Evolutionary conservation across 2,888 invertebrate genomes (phyloP).

Genomic region (Acanthoscelides obtectus): DNA sequence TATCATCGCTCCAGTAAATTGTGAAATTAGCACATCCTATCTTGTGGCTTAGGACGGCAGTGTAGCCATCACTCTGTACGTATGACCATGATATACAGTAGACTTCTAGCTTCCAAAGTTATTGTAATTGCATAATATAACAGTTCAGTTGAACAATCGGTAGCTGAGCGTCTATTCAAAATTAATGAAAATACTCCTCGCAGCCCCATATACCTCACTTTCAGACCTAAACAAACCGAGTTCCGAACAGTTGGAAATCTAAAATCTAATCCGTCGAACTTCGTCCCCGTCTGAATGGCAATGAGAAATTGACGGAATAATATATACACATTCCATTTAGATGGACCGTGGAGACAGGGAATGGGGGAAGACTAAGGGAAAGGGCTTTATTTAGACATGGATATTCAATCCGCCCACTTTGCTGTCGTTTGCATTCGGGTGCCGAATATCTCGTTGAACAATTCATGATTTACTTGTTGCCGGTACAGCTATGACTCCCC

Average conservation of each 20-base stretch:
- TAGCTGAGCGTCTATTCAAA: neutral
- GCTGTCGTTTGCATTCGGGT: neutral
- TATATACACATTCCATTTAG: constrained; percentile 13
- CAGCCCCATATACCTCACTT: neutral
- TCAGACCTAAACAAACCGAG: neutral
- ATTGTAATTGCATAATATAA: neutral
- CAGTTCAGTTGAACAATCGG: neutral
- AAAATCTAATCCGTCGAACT: neutral
- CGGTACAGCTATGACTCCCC: neutral
- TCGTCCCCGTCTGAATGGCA: neutral
- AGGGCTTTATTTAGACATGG: neutral
- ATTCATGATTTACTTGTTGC: neutral
- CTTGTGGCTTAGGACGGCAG: too few relatives aligned
- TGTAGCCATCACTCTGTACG: too few relatives aligned
- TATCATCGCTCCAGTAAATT: too few relatives aligned
- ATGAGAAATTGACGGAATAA: constrained; percentile 6
- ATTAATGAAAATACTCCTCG: neutral
- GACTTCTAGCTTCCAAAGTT: too few relatives aligned
- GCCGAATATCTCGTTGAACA: neutral
- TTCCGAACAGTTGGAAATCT: neutral
- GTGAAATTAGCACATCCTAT: too few relatives aligned
- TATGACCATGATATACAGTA: too few relatives aligned
- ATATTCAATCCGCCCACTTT: neutral
- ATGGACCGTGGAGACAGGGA: constrained; percentile 8
- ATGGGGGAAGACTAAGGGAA: neutral